Evolutionary conservation across 2,888 invertebrate genomes (phyloP), one percentile per base, ranked within the genome.

Genomic region (Amblyjoppa proteus): DNA sequence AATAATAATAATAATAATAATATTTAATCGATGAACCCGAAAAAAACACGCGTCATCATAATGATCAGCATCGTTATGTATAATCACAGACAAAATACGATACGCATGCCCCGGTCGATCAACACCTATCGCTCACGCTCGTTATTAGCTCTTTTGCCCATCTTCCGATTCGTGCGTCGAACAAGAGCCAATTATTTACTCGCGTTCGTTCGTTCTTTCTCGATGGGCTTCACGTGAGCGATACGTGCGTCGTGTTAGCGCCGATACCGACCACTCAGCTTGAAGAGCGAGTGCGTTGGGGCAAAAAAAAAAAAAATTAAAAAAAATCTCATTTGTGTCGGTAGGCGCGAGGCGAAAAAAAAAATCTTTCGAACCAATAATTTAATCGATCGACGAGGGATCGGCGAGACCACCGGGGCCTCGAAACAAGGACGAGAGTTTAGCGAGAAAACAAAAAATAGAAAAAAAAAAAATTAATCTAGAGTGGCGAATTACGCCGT

Each of bases 261-360:
- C 34, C 66, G 64, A 13, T 41, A 69, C 51, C 81, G 75, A 49
- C 28, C 51, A 34, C 41, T 66, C 45, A 71, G 28, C 45, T 64
- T 41, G 66, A 66, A 56, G 83, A 84, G 74, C 80, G 83, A 84
- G 74, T 82, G 69, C 77, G 73, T 70, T 70, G 58, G 74, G 77
- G 75, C 76, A 87, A 83, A 75, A 75, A 81, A 81, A 85, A 81
- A 85, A 69, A 73, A 68, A 61, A 77, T 80, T 83, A 87, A 89
- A 78, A 78, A 61, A 61, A 34, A 71, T 83, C 73, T 75, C 66
- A 56, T 71, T 51, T 34, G 64, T 31, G 53, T 71, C 66, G 66
- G 70, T 38, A 49, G 69, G 28, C 49, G 58, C 66, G 68, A 73
- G 51, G 66, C n/a, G 20, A 34, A 58, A 83, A 83, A 81, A 78